Evolutionary conservation across 92 coral and sea anemone species (phyloP).

Genomic region (Hydrozoanthus gracilis): DNA sequence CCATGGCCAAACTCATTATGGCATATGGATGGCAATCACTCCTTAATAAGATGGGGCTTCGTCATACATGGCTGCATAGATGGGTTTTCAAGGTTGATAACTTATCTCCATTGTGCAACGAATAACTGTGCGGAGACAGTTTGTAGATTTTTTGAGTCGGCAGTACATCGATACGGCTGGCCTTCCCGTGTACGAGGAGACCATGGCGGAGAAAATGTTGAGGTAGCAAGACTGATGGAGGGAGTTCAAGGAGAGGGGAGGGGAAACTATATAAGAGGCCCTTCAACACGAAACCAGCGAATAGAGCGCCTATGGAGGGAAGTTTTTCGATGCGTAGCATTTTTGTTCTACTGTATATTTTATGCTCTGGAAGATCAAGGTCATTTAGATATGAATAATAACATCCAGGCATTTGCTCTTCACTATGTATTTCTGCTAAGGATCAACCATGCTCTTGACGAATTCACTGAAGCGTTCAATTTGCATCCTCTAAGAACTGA

Average conservation of each 20-base stretch:
- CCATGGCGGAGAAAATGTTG: constrained; percentile 67
- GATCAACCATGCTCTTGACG: constrained; percentile 58
- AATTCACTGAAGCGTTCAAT: constrained; percentile 64
- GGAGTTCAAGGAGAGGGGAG: constrained; percentile 55
- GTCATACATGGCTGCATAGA: constrained; percentile 53
- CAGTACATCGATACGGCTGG: constrained; percentile 51
- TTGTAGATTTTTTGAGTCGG: constrained; percentile 33
- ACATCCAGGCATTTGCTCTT: constrained; percentile 55
- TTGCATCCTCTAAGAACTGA: constrained; percentile 65
- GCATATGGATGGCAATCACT: constrained; percentile 65
- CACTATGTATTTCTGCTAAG: constrained; percentile 64
- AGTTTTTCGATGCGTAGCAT: constrained; percentile 50
- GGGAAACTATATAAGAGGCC: constrained; percentile 63
- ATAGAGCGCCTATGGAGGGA: constrained; percentile 62
- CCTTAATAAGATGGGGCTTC: constrained; percentile 46
- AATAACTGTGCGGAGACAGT: constrained; percentile 63
- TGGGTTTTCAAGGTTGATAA: constrained; percentile 66
- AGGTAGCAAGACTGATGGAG: constrained; percentile 57
- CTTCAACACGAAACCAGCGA: constrained; percentile 66
- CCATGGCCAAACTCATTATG: too few species aligned
- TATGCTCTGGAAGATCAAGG: constrained; percentile 66
- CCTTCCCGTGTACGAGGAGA: constrained; percentile 68
- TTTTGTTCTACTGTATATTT: constrained; percentile 63
- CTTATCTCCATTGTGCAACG: constrained; percentile 60
- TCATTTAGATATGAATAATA: constrained; percentile 54